Conservation (phyloP, 2,797 vertebrate species). For the Avahi laniger region DNA sequence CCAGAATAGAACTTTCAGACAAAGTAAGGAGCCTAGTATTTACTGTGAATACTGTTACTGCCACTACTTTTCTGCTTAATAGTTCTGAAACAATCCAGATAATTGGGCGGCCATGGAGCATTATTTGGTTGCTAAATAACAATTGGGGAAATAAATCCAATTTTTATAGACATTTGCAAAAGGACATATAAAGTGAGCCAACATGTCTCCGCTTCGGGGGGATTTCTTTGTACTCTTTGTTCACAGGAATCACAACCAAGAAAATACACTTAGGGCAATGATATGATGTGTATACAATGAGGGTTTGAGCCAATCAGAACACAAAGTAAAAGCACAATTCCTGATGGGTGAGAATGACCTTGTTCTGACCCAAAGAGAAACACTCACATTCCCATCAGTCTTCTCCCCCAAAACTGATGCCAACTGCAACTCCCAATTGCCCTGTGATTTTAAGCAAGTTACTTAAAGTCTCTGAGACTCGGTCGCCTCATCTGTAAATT, state of each 20-base stretch:
- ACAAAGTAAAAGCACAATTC: not conserved
- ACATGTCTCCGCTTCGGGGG: not conserved
- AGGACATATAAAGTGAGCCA: not conserved
- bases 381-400: not conserved
- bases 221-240: not conserved
- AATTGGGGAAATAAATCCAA: not conserved
- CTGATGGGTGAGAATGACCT: not conserved
- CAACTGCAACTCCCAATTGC: not conserved
- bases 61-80: not conserved
- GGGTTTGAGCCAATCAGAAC: not conserved
- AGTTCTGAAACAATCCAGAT: not conserved
- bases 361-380: not conserved
- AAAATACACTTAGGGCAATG: not conserved
- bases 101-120: not conserved
- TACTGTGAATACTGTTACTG: not conserved
- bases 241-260: not conserved
- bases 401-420: not conserved
- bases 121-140: slow-evolving; percentile 2
- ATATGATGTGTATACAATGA: accelerated
- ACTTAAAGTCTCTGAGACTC: not conserved
- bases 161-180: not conserved
- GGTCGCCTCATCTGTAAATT: not conserved
- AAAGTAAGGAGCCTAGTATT: not conserved
- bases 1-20: not conserved
- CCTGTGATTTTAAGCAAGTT: not conserved